A percentile compares a stretch with the other conserved stretches of the same genome.
Conservation (phyloP, 64 coral and sea anemone genomes). For the Dendrophyllia cribrosa region DNA sequence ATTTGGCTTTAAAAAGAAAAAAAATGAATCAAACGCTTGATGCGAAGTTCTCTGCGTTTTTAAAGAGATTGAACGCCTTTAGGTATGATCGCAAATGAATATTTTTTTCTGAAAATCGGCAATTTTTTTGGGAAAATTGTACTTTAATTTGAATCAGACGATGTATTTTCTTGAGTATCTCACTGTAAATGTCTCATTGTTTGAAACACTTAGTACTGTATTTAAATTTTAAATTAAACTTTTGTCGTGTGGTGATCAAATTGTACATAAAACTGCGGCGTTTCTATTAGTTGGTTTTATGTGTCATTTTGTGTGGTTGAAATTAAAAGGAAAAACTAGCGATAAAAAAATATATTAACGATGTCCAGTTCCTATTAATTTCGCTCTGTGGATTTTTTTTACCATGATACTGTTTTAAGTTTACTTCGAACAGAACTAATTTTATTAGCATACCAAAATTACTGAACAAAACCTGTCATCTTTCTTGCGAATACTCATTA, state of each 20-base stretch:
- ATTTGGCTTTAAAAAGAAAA: too few species aligned
- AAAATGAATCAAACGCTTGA: neutral
- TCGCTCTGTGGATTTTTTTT: neutral
- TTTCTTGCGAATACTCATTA: neutral
- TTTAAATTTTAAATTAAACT: slow-evolving; percentile 39
- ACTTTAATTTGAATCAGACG: neutral
- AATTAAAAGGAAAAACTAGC: neutral
- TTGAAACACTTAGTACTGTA: neutral
- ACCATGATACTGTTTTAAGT: neutral
- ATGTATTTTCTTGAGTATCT: neutral
- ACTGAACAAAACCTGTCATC: neutral
- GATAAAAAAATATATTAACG: neutral
- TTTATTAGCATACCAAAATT: slow-evolving; percentile 23
- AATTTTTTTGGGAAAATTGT: neutral
- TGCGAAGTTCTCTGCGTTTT: neutral
- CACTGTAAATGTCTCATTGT: neutral
- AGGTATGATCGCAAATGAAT: too few species aligned
- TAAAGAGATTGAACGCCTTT: neutral
- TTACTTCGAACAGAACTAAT: neutral
- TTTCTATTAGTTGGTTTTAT: neutral
- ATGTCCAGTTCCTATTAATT: neutral
- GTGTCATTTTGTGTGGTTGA: neutral
- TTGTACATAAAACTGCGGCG: neutral
- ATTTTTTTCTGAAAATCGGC: neutral
- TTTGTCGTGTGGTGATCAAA: slow-evolving; percentile 1